Percentiles rank a stretch among this genome's conserved stretches.
Conservation (phyloP, 2,888 invertebrate species). For the Leptothorax acervorum region DNA sequence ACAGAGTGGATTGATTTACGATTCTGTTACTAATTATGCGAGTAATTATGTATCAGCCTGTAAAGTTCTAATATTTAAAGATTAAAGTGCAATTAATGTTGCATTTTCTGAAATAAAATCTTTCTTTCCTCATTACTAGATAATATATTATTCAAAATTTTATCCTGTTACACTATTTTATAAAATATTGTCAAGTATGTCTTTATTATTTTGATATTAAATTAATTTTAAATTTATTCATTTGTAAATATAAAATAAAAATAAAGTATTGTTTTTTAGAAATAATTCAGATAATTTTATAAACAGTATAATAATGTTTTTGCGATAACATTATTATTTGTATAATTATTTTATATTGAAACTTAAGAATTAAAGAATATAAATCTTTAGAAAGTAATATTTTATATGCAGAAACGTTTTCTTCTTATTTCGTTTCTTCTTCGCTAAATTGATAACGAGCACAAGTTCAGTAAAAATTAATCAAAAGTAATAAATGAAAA, state of each 20-base stretch:
- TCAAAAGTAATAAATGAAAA: background rate
- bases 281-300: background rate
- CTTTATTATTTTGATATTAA: background rate
- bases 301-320: background rate
- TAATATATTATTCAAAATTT: background rate
- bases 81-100: background rate
- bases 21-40: background rate
- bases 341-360: background rate
- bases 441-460: background rate
- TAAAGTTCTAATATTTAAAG: background rate
- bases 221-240: background rate
- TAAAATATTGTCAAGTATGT: background rate
- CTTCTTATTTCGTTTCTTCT: background rate
- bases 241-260: background rate
- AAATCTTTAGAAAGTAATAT: background rate
- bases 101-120: background rate
- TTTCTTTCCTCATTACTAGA: background rate
- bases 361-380: background rate
- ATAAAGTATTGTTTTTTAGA: background rate
- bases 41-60: too few species aligned
- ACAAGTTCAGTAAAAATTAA: background rate
- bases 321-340: background rate
- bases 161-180: background rate
- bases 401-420: background rate
- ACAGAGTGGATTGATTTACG: slow-evolving; percentile 21